Conservation (phyloP, 2,888 invertebrate genomes). For the Xanthia togata region DNA sequence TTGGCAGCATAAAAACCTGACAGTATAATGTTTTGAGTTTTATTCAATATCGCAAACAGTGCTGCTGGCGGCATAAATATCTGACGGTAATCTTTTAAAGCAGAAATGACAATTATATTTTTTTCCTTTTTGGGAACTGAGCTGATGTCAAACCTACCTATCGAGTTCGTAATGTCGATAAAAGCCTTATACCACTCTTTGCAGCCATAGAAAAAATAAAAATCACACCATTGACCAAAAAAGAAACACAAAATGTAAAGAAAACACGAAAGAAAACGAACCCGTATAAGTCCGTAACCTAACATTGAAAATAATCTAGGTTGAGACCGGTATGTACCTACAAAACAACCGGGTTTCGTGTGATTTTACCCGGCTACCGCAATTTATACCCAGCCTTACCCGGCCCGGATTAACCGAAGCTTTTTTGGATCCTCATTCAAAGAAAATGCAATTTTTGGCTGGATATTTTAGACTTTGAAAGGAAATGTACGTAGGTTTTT, state of each 20-base stretch:
- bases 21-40: not conserved
- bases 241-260: constrained; percentile 22
- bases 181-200: not conserved
- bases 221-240: constrained; percentile 6
- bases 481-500: not conserved
- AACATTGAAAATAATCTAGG: constrained; percentile 55
- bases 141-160: not conserved
- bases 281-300: constrained; percentile 13
- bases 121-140: not conserved
- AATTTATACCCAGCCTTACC: constrained; percentile 68
- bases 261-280: constrained; percentile 27
- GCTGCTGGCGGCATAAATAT: not conserved
- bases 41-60: not conserved
- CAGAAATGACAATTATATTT: not conserved
- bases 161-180: not conserved
- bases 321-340: constrained; percentile 46
- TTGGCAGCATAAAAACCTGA: not conserved
- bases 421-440: constrained; percentile 56
- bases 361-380: constrained; percentile 65
- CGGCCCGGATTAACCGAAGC: constrained; percentile 66
- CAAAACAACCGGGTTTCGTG: constrained; percentile 60
- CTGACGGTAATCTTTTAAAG: not conserved
- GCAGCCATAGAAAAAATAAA: not conserved
- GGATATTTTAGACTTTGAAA: constrained; percentile 6
- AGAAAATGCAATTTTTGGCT: constrained; percentile 36